A percentile compares a stretch with the other conserved stretches of the same genome.
Conservation (phyloP, 1,140 invertebrate species). For the Nasonia vitripennis region DNA sequence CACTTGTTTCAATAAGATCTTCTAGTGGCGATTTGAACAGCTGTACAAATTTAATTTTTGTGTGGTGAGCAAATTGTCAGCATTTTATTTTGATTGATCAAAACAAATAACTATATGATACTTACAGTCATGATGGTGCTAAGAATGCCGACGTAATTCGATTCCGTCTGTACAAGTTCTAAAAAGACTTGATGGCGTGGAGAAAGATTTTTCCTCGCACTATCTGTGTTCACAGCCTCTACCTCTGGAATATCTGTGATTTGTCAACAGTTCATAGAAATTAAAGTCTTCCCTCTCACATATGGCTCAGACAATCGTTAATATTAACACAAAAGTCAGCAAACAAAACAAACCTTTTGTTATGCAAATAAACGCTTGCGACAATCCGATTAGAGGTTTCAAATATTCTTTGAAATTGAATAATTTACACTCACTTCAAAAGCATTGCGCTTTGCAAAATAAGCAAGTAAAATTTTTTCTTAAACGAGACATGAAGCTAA, state of each 20-base stretch:
- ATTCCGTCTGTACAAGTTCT: conserved; percentile 96
- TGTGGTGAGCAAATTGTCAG: neutral
- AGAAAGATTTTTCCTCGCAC: conserved; percentile 81
- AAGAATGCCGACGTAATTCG: conserved; percentile 96
- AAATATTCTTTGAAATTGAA: no score
- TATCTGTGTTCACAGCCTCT: conserved; percentile 77
- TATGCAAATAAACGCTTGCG: neutral
- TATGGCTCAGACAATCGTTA: conserved; percentile 53
- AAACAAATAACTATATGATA: conserved; percentile 7
- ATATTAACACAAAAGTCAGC: neutral
- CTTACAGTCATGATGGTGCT: conserved; percentile 92
- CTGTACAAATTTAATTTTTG: conserved; percentile 73
- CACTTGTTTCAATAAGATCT: conserved; percentile 84
- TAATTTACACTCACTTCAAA: no score
- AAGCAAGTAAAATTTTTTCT: neutral
- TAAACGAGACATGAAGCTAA: neutral
- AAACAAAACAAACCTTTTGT: neutral
- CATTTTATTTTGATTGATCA: neutral
- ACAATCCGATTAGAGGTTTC: neutral
- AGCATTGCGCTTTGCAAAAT: no score
- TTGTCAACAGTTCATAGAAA: conserved; percentile 64
- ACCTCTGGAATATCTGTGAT: conserved; percentile 74
- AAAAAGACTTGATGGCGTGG: conserved; percentile 91
- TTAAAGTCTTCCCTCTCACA: conserved; percentile 63
- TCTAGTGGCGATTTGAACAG: conserved; percentile 96